phyloP scores from a whole-genome alignment of 2,888 invertebrate genomes.

The Andrena hattorfiana region DNA sequence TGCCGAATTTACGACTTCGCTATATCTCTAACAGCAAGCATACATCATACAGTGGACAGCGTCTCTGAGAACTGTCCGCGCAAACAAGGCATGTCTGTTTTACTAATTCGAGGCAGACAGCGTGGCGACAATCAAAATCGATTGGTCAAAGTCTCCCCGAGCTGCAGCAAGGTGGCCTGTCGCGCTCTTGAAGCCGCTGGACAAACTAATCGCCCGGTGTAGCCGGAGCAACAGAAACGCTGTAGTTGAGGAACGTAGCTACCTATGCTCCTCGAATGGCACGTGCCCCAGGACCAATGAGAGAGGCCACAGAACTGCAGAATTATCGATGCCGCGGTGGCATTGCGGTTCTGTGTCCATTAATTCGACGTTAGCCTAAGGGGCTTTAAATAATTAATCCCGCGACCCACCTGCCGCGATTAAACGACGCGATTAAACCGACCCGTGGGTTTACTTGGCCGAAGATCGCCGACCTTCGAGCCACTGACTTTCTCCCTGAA shows the following conservation, averaged over 20 bases:
- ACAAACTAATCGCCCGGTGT: conserved; percentile 23
- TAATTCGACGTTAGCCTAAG: conserved; percentile 80
- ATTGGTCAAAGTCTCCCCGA: not conserved
- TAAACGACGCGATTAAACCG: conserved; percentile 71
- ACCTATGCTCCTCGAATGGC: conserved; percentile 45
- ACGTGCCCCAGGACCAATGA: conserved; percentile 66
- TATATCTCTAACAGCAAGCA: not conserved
- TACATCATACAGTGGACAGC: not conserved
- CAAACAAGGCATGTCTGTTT: conserved; percentile 4
- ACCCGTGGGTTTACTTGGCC: conserved; percentile 63
- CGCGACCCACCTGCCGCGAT: conserved; percentile 70
- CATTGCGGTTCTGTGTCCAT: conserved; percentile 78
- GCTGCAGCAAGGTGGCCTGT: not conserved
- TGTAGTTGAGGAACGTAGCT: conserved; percentile 5
- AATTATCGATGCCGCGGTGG: conserved; percentile 79
- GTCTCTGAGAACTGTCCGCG: not conserved
- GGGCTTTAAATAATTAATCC: conserved; percentile 81
- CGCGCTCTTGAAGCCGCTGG: not conserved
- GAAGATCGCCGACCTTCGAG: conserved; percentile 46
- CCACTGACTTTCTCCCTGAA: conserved; percentile 44
- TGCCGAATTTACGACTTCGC: too few species aligned
- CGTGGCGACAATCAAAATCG: conserved; percentile 1
- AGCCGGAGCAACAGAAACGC: conserved; percentile 3
- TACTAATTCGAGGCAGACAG: not conserved
- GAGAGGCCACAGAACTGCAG: conserved; percentile 73